Evolutionary conservation across 1,140 invertebrate genomes (phyloP).

Genomic region (Lineus longissimus): DNA sequence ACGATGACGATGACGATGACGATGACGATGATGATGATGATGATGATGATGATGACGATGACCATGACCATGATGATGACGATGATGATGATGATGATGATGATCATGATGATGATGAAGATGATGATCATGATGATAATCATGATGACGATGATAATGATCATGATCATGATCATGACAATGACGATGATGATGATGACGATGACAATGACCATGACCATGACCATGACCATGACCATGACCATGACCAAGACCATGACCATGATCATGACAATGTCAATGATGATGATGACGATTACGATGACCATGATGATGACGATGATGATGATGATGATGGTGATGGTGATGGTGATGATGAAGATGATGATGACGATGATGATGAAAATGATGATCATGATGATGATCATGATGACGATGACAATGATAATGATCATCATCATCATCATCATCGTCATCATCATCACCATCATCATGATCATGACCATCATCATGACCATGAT

Average conservation of each 20-base stretch:
- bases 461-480: no score
- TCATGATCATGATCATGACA: background rate
- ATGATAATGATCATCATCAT: no score
- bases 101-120: constrained; percentile 5
- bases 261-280: no score
- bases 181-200: constrained; percentile 7
- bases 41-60: constrained; percentile 1
- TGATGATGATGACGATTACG: no score
- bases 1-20: background rate
- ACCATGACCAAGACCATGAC: no score
- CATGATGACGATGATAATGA: background rate
- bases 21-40: background rate
- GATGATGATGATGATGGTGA: constrained; percentile 11
- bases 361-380: background rate
- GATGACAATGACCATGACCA: constrained; percentile 12
- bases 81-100: background rate
- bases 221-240: no score
- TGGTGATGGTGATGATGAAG: background rate
- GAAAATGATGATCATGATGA: background rate
- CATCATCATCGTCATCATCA: background rate
- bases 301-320: no score
- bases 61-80: no score
- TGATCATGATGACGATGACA: no score
- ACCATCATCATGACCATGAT: no score
- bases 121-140: background rate